A percentile compares a stretch with the other conserved stretches of the same genome.
phyloP scores from a whole-genome alignment of 2,797 vertebrate species.

The Hemitrygon akajei region DNA sequence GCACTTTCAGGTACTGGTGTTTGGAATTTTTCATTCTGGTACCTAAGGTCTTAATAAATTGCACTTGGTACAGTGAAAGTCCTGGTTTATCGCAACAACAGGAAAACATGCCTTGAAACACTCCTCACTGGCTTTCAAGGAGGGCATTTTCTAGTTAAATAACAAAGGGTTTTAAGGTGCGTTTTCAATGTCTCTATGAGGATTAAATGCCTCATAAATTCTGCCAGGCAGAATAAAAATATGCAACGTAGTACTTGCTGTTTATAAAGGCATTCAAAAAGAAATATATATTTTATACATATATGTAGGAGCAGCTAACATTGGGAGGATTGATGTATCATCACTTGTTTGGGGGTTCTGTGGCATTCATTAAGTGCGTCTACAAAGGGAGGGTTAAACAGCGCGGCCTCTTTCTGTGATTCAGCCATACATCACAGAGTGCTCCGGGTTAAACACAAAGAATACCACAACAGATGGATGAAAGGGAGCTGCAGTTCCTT shows the following conservation, averaged over 20 bases:
- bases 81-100: neutral
- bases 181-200: neutral
- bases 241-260: neutral
- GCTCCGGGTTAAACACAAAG: conserved; percentile 48
- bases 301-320: conserved; percentile 45
- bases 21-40: conserved; percentile 16
- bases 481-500: conserved; percentile 53
- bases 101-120: neutral
- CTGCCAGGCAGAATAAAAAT: neutral
- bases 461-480: conserved; percentile 48
- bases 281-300: neutral
- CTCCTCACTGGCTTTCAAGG: neutral
- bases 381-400: conserved; percentile 56
- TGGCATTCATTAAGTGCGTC: conserved; percentile 60
- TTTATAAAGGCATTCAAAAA: neutral
- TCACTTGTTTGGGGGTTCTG: conserved; percentile 55
- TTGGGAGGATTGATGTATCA: conserved; percentile 51
- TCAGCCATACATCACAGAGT: conserved; percentile 46
- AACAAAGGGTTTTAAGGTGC: neutral
- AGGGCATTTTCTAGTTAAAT: neutral
- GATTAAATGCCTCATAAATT: conserved; percentile 15
- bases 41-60: neutral
- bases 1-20: conserved; percentile 9
- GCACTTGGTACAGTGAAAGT: too few relatives aligned
- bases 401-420: conserved; percentile 50